Evolutionary conservation across 2,797 vertebrate genomes (phyloP).

Genomic region (Clarias laeviceps): DNA sequence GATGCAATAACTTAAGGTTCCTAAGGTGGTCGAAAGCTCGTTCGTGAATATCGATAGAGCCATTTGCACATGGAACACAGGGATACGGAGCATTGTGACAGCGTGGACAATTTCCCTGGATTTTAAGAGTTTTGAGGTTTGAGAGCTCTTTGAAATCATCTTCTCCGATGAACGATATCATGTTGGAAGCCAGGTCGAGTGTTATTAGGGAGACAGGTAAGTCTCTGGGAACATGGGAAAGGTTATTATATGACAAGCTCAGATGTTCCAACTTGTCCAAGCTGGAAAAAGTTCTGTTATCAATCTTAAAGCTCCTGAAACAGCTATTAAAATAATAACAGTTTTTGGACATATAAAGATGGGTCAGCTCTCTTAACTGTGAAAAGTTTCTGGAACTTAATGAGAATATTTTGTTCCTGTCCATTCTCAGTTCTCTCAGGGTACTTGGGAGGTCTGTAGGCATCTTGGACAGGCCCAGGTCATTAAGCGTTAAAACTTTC

Average conservation of each 20-base stretch:
- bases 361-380: slow-evolving; percentile 73
- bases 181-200: slow-evolving; percentile 79
- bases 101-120: slow-evolving; percentile 93
- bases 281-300: slow-evolving; percentile 69
- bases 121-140: slow-evolving; percentile 76
- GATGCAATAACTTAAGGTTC: slow-evolving; percentile 72
- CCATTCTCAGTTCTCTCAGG: slow-evolving; percentile 74
- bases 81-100: slow-evolving; percentile 86
- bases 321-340: slow-evolving; percentile 87
- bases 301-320: slow-evolving; percentile 68
- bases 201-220: slow-evolving; percentile 74
- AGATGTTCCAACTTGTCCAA: slow-evolving; percentile 74
- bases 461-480: slow-evolving; percentile 71
- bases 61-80: slow-evolving; percentile 80
- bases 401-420: slow-evolving; percentile 74
- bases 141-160: slow-evolving; percentile 78
- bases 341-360: slow-evolving; percentile 81
- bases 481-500: slow-evolving; percentile 72
- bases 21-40: slow-evolving; percentile 78
- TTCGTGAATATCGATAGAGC: slow-evolving; percentile 76
- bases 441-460: slow-evolving; percentile 76
- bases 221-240: slow-evolving; percentile 79
- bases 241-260: slow-evolving; percentile 85
- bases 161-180: slow-evolving; percentile 74
- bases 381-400: slow-evolving; percentile 71